These are phyloP conservation scores for Chromis chromis DNA, from an alignment of 2,797 vertebrate genomes.

Conservation along the genomic window DNA sequence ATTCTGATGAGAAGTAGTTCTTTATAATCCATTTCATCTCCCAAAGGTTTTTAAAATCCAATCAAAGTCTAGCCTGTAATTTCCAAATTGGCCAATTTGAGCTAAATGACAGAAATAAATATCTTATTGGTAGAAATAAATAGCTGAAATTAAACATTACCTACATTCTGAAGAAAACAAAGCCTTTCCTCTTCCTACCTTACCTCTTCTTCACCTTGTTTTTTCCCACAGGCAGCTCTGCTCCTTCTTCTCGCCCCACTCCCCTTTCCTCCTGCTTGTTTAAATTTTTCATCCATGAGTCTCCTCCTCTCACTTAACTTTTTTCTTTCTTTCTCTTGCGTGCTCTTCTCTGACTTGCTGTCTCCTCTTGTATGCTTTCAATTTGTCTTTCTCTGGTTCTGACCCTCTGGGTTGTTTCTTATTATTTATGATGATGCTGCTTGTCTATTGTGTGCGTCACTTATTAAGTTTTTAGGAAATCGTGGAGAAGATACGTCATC, in stretches of 20 bases:
- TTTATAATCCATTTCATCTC: not conserved
- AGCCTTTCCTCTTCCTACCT: conserved; percentile 29
- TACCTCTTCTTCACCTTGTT: conserved; percentile 43
- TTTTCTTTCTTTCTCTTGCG: conserved; percentile 8
- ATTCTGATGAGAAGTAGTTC: not conserved
- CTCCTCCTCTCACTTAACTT: conserved; percentile 22
- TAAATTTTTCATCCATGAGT: conserved; percentile 51
- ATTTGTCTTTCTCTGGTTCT: not conserved
- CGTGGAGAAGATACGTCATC: not conserved
- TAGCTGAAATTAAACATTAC: conserved; percentile 10
- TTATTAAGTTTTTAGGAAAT: conserved; percentile 6
- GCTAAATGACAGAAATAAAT: not conserved
- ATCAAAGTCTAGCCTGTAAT: not conserved
- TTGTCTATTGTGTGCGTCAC: conserved; percentile 12
- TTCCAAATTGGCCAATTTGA: not conserved
- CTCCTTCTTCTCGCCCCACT: not conserved
- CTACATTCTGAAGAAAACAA: conserved; percentile 28
- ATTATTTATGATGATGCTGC: conserved; percentile 2
- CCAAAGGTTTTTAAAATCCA: conserved; percentile 1
- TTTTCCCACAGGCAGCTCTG: conserved; percentile 28
- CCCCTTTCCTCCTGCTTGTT: conserved; percentile 27
- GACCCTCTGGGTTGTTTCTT: conserved; percentile 7
- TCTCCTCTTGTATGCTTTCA: conserved; percentile 25
- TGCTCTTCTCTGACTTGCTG: conserved; percentile 38
- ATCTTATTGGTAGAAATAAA: conserved; percentile 1